Percentiles rank a stretch among this genome's conserved stretches.
These are phyloP conservation scores for Alcedo quadribrachys DNA, from an alignment of 2,797 vertebrate genomes.

Conservation along the genomic window DNA sequence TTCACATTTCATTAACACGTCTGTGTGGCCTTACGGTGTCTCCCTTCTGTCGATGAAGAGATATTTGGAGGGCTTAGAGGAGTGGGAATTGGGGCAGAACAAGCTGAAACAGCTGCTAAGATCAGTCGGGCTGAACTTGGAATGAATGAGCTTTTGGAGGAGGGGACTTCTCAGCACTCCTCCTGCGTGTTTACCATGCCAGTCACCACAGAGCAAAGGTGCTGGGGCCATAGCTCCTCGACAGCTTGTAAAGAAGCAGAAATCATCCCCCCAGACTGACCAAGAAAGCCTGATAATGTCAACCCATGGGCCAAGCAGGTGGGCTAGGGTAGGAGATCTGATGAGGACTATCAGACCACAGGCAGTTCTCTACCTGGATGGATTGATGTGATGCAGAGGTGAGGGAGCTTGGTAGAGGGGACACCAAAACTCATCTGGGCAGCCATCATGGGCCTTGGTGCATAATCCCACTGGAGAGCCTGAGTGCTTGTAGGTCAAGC, in stretches of 20 bases:
- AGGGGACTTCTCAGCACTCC: background rate
- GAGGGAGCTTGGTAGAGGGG: background rate
- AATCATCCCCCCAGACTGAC: background rate
- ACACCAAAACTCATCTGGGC: background rate
- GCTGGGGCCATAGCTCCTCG: background rate
- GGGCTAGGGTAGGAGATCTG: background rate
- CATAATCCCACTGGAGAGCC: background rate
- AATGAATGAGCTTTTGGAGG: background rate
- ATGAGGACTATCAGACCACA: fast-evolving
- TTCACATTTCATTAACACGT: slow-evolving; percentile 64
- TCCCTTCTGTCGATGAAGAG: slow-evolving; percentile 45
- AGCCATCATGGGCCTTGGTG: fast-evolving
- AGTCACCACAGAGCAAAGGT: background rate
- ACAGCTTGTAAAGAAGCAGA: background rate
- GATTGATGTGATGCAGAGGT: background rate
- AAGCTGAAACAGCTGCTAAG: background rate
- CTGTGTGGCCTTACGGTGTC: background rate
- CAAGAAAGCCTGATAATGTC: background rate
- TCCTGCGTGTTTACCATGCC: background rate
- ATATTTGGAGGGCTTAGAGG: slow-evolving; percentile 34
- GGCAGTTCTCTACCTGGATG: background rate
- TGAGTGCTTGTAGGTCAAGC: background rate
- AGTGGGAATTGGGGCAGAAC: background rate
- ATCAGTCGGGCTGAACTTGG: background rate
- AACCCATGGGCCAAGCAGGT: background rate